Conservation (phyloP, 2,797 vertebrate genomes). For the Alosa sapidissima region DNA sequence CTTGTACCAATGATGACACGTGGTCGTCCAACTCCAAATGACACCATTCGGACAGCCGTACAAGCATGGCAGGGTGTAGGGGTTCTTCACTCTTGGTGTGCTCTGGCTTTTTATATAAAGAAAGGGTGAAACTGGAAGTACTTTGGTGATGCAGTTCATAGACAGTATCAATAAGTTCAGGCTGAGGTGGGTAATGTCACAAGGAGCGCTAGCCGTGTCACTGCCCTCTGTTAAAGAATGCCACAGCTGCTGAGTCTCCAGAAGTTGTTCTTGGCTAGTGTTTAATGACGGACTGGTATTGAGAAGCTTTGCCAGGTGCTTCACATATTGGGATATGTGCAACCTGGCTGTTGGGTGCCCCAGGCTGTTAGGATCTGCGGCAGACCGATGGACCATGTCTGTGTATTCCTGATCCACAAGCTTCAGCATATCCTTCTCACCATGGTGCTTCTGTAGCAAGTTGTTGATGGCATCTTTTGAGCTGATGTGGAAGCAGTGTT, state of each 20-base stretch:
- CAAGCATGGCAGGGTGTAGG: constrained; percentile 34
- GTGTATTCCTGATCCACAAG: constrained; percentile 41
- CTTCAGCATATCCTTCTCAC: constrained; percentile 37
- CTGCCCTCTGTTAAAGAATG: too few relatives aligned
- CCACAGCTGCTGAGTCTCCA: constrained; percentile 31
- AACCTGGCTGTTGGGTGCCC: constrained; percentile 41
- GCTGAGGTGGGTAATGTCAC: too few relatives aligned
- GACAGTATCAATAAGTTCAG: too few relatives aligned
- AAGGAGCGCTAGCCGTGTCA: too few relatives aligned
- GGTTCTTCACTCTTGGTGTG: constrained; percentile 36
- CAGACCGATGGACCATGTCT: constrained; percentile 35
- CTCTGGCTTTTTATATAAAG: constrained; percentile 49
- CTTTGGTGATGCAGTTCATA: constrained; percentile 29
- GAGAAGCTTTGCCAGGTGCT: constrained; percentile 35
- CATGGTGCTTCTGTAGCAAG: neutral
- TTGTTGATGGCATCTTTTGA: too few relatives aligned
- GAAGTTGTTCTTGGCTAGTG: constrained; percentile 35
- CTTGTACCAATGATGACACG: constrained; percentile 39
- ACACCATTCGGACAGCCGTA: constrained; percentile 24
- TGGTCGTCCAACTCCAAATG: constrained; percentile 39
- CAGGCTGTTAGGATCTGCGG: constrained; percentile 44
- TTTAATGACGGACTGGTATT: constrained; percentile 46
- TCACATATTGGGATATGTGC: constrained; percentile 35
- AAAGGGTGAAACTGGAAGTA: constrained; percentile 45
- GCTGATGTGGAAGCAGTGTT: too few relatives aligned